Base-by-base conservation (phyloP, 2,113 vertebrate genomes). In the Archilochus colubris region DNA sequence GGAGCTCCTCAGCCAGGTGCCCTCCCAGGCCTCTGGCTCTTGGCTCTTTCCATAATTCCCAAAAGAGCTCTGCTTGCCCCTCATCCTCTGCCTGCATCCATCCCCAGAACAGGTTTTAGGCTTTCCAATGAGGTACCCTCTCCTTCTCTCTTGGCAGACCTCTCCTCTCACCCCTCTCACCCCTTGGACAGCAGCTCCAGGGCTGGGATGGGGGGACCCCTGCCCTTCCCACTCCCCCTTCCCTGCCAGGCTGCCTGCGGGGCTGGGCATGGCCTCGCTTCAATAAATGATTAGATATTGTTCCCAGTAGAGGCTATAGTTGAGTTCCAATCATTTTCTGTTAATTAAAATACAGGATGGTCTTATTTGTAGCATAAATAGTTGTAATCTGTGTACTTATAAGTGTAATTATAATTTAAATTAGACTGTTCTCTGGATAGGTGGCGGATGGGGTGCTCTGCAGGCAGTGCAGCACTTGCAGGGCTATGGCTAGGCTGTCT, bases 351-450 rank as follows among this genome's bases (percentile, higher is more conserved):
- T 82, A 88, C 59, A 94, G 88, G 91, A 92, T 95, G 92, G 91
- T 89, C 76, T 93, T 96, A 86, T 94, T 92, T 88, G 88, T 95
- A 91, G 88, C 51, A 97, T 94, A 96, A 88, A 95, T 93, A 95
- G 80, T 95, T 96, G 80, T 96, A 96, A 97, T 96, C 86, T 91
- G 78, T 92, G 78, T 81, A 84, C 64, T 36, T 93, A 38, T 68
- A 97, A 95, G 94, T 90, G 95, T 96, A 97, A 97, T 96, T 90
- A 94, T 93, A 82, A 93, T 90, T 80, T 88, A 96, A 95, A 95
- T 91, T 50, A 59, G 64, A 70, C 53, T 28, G 61, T 97, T 82
- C 78, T 96, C 78, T 79, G 86, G 84, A 69, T 92, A 31, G 67
- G 33, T 1, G 27, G 74, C 76, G 87, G 64, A 75, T 67, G 88